Conservation (phyloP, 2,888 invertebrate species). For the Aphelenchoides bicaudatus region DNA sequence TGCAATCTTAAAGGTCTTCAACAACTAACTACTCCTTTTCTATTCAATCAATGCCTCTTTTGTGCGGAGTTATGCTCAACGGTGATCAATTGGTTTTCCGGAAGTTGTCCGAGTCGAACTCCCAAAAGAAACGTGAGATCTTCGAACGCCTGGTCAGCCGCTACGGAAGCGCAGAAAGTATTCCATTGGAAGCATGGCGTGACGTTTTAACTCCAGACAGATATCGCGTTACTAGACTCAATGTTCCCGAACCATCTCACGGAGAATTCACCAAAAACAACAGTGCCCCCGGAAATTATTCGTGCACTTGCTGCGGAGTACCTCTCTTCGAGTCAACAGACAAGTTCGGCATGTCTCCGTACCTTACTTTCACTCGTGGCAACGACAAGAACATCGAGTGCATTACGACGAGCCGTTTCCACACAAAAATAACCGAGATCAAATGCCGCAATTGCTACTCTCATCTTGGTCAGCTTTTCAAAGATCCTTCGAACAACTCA, state of each 20-base stretch:
- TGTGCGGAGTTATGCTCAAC: too few relatives aligned
- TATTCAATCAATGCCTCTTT: neutral
- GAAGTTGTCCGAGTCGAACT: neutral
- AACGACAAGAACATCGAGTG: neutral
- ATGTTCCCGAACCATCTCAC: neutral
- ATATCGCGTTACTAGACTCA: neutral
- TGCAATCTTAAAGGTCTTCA: neutral
- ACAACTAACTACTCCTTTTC: neutral
- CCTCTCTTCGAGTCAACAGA: neutral
- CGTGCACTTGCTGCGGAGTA: neutral
- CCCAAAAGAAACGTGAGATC: neutral
- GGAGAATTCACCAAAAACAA: neutral
- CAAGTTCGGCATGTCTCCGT: neutral
- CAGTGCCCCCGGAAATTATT: slow-evolving; percentile 4
- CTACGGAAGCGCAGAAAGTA: slow-evolving; percentile 2
- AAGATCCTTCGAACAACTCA: neutral
- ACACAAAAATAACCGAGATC: neutral
- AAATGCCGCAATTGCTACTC: slow-evolving; percentile 5
- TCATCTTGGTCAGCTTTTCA: slow-evolving; percentile 4
- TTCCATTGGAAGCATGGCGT: neutral
- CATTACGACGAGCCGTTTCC: neutral
- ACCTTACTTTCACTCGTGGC: neutral
- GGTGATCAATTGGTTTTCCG: too few relatives aligned
- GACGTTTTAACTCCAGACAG: neutral
- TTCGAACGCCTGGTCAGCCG: neutral